Evolutionary conservation across 1,140 invertebrate genomes (phyloP).

Genomic region (Coboldia fuscipes): DNA sequence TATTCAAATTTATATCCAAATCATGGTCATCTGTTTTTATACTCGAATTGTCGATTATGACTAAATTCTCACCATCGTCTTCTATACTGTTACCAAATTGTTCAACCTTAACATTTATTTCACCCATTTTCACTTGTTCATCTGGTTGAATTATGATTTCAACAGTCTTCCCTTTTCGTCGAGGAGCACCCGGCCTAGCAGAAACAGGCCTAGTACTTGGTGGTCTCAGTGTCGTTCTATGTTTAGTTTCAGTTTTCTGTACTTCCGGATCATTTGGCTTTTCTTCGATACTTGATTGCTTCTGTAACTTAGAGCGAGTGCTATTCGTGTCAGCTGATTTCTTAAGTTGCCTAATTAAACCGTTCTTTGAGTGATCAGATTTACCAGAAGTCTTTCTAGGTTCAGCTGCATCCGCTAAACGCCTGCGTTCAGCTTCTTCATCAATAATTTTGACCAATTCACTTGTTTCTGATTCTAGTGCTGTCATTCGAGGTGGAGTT

Average conservation of each 20-base stretch:
- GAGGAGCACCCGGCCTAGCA: conserved; percentile 53
- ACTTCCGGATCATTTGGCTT: not conserved
- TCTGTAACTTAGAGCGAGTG: too few relatives aligned
- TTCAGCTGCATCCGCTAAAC: too few relatives aligned
- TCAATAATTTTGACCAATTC: conserved; percentile 4
- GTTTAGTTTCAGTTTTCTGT: conserved; percentile 9
- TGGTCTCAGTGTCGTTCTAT: conserved; percentile 31
- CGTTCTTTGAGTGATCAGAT: too few relatives aligned
- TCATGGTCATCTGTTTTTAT: conserved; percentile 3
- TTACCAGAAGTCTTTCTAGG: too few relatives aligned
- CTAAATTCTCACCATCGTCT: conserved; percentile 32
- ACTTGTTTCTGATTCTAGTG: conserved; percentile 8
- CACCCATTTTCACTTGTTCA: conserved; percentile 25
- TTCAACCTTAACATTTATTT: conserved; percentile 47
- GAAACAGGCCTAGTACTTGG: conserved; percentile 47
- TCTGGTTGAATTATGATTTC: conserved; percentile 26
- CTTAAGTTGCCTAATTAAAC: too few relatives aligned
- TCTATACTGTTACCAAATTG: conserved; percentile 30
- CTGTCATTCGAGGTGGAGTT: conserved; percentile 2
- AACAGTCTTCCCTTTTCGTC: conserved; percentile 32
- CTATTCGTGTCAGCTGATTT: not conserved
- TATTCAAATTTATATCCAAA: not conserved
- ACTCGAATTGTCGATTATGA: conserved; percentile 24
- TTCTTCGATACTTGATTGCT: too few relatives aligned
- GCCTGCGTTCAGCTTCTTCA: conserved; percentile 3